These are phyloP conservation scores for Zaprionus lineosus DNA, from an alignment of 2,888 invertebrate genomes.

Conservation along the genomic window DNA sequence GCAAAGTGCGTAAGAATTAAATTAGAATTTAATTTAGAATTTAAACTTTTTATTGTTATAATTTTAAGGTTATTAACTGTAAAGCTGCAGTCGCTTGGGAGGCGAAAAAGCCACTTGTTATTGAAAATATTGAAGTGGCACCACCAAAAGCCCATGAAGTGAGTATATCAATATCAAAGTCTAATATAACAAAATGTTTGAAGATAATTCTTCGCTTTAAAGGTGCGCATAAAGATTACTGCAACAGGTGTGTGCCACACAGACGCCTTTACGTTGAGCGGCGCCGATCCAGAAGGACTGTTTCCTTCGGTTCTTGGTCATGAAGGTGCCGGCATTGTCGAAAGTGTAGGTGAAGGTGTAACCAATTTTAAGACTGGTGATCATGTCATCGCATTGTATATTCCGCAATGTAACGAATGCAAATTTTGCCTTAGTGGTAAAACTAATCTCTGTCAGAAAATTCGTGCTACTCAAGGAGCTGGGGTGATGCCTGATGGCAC, in stretches of 20 bases:
- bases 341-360: conserved; percentile 96
- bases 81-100: conserved; percentile 98
- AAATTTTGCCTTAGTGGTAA: conserved; percentile 97
- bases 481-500: conserved; percentile 97
- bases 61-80: conserved; percentile 91
- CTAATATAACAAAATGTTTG: not conserved
- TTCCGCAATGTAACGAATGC: conserved; percentile 98
- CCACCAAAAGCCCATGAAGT: conserved; percentile 97
- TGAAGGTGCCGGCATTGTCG: conserved; percentile 98
- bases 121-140: conserved; percentile 96
- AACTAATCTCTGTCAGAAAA: conserved; percentile 98
- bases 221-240: conserved; percentile 87
- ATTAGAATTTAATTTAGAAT: conserved; percentile 9
- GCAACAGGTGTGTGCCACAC: conserved; percentile 95
- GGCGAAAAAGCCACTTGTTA: conserved; percentile 92
- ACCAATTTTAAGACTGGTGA: conserved; percentile 94
- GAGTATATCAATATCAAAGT: conserved; percentile 22
- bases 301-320: conserved; percentile 98
- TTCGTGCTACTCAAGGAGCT: conserved; percentile 92
- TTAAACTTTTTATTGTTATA: not conserved
- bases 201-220: not conserved
- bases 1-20: conserved; percentile 58
- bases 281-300: conserved; percentile 94
- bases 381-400: conserved; percentile 98
- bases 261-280: conserved; percentile 94